Base-by-base conservation (phyloP, 2,797 vertebrate species). In the Eulemur mongoz region DNA sequence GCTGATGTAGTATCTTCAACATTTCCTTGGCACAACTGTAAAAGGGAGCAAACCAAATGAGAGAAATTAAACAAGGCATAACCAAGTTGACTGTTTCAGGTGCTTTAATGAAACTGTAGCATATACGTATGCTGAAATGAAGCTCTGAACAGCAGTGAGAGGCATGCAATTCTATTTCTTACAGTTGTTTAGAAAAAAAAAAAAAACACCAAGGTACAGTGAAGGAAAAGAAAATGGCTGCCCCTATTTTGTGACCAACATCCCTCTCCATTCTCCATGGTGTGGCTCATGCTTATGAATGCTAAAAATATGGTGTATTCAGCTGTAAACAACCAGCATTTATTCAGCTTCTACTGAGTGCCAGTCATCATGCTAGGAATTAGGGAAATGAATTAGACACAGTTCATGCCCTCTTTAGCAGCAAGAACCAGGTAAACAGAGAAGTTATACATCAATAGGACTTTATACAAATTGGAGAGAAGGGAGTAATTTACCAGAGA, bases 51-150 rank as follows among this genome's bases (percentile, higher is more conserved):
- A 97, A 57, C 84, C n/a, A 59, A 91, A 89, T 97, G 93, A 93
- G 89, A 94, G 86, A 98, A 98, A 98, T 98, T 97, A 98, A 97
- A 82, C 32, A 75, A 95, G n/a, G 45, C 45, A 93, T 76, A 93
- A 92, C 48, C 38, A 87, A 90, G 30, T 54, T 85, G 73, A 91
- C 87, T 75, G 17, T 87, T 72, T 78, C n/a, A 95, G 45, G 76
- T 85, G 63, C 75, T 87, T 95, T 96, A 96, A 82, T 43, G 22
- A 97, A 85, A 89, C 7, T 73, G 32, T 91, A 50, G 89, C 70
- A 50, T 78, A 54, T 30, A 69, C 45, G n/a, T 90, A 86, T 88
- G 59, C 81, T 79, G 73, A 48, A 92, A 76, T 78, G 30, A 87
- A 92, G 80, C 17, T 89, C 61, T 89, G 72, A 95, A 45, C 38